A percentile compares a stretch with the other conserved stretches of the same genome.
Conservation (phyloP, 2,797 vertebrate genomes). For the Emys orbicularis region DNA sequence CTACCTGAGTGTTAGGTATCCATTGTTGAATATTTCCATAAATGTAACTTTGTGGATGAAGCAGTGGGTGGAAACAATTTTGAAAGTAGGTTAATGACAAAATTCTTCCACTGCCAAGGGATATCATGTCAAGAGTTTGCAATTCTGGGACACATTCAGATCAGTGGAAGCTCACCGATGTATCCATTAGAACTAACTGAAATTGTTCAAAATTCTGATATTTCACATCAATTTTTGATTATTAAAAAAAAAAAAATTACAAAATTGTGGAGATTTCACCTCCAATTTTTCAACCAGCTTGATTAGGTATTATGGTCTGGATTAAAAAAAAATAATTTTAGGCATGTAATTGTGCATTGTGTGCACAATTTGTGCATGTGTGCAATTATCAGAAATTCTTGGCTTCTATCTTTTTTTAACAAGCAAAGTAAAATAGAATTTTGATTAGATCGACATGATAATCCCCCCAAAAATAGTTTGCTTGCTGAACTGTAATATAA, state of each 20-base stretch:
- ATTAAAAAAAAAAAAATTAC: background rate
- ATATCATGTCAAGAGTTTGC: background rate
- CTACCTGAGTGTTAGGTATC: background rate
- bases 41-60: background rate
- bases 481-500: constrained; percentile 53
- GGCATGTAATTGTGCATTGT: constrained; percentile 36
- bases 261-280: background rate
- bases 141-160: background rate
- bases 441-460: constrained; percentile 46
- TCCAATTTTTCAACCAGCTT: background rate
- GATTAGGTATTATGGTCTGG: background rate
- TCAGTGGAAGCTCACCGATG: background rate
- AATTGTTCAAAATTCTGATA: background rate
- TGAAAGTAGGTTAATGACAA: background rate
- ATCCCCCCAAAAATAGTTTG: constrained; percentile 58
- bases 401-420: constrained; percentile 55
- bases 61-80: background rate
- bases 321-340: background rate
- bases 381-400: constrained; percentile 44
- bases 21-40: background rate
- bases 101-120: background rate
- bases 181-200: background rate
- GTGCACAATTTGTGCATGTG: constrained; percentile 45
- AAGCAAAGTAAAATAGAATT: constrained; percentile 63
- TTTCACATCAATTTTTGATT: background rate